Conservation (phyloP, 2,888 invertebrate genomes). For the Folsomia candida region DNA sequence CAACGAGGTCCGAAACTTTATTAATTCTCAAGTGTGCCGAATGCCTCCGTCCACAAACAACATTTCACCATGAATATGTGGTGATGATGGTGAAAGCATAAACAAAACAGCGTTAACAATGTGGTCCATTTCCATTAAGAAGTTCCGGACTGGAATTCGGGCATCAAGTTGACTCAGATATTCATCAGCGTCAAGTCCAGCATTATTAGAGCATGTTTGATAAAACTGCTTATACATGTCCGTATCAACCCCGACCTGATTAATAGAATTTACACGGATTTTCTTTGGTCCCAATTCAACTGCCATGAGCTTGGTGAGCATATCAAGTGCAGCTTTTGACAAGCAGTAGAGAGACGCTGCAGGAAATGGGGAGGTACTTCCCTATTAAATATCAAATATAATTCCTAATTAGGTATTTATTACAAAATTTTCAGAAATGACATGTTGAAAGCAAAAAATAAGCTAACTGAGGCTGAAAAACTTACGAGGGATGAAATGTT, state of each 20-base stretch:
- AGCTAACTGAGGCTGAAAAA: background rate
- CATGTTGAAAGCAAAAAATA: no score
- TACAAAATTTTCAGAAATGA: no score
- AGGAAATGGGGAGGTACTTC: slow-evolving; percentile 54
- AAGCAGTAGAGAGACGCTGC: slow-evolving; percentile 56
- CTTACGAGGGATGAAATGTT: slow-evolving; percentile 54
- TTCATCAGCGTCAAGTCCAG: slow-evolving; percentile 53
- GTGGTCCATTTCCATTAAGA: slow-evolving; percentile 57
- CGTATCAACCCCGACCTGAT: slow-evolving; percentile 59
- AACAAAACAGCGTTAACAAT: slow-evolving; percentile 57
- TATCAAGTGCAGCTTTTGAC: slow-evolving; percentile 59
- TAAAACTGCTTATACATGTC: slow-evolving; percentile 56
- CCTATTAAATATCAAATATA: no score
- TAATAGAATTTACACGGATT: slow-evolving; percentile 57
- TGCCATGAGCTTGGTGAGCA: slow-evolving; percentile 58
- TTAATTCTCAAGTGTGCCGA: slow-evolving; percentile 14
- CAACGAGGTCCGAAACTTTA: no score
- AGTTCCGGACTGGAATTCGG: slow-evolving; percentile 57
- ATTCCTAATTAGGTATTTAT: no score
- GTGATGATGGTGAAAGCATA: slow-evolving; percentile 56
- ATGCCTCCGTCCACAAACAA: slow-evolving; percentile 57
- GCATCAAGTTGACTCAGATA: no score
- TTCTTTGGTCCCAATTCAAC: slow-evolving; percentile 55
- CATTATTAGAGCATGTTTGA: slow-evolving; percentile 55
- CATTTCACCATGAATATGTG: slow-evolving; percentile 56